These are phyloP conservation scores for Pteropus rufus DNA, from an alignment of 2,797 vertebrate species.

Conservation along the genomic window DNA sequence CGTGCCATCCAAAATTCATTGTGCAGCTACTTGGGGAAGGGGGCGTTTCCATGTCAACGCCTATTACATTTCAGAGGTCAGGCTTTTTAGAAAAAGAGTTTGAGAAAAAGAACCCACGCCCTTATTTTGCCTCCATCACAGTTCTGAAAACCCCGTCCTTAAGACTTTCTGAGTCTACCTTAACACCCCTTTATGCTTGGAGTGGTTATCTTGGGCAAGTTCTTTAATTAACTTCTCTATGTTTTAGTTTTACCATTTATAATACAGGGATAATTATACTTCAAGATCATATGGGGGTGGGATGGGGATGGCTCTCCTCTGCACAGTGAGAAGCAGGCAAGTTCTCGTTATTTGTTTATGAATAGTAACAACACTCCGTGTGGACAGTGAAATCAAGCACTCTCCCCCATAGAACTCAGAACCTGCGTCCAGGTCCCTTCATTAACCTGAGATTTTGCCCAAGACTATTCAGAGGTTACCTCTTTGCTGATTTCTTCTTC, in stretches of 20 bases:
- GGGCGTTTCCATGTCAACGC: neutral
- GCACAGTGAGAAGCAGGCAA: conserved; percentile 28
- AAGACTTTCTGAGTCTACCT: neutral
- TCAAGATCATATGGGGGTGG: conserved; percentile 19
- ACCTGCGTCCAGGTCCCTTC: neutral
- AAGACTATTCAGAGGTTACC: neutral
- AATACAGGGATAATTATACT: conserved; percentile 64
- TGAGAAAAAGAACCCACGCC: neutral
- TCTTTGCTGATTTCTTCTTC: neutral
- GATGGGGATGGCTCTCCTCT: neutral
- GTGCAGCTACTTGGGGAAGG: neutral
- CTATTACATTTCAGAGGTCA: neutral
- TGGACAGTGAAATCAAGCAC: neutral
- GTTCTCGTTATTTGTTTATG: conserved; percentile 36
- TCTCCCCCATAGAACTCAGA: neutral
- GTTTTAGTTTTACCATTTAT: conserved; percentile 66
- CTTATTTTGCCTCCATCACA: neutral
- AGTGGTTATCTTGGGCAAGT: conserved; percentile 67
- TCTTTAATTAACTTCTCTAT: conserved; percentile 71
- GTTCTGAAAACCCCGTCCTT: neutral
- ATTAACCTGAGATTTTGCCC: neutral
- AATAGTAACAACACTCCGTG: neutral
- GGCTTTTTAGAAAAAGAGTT: neutral
- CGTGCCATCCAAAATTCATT: neutral
- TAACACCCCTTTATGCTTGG: conserved; percentile 35